phyloP scores from a whole-genome alignment of 2,113 vertebrate genomes.

The Chionis minor region DNA sequence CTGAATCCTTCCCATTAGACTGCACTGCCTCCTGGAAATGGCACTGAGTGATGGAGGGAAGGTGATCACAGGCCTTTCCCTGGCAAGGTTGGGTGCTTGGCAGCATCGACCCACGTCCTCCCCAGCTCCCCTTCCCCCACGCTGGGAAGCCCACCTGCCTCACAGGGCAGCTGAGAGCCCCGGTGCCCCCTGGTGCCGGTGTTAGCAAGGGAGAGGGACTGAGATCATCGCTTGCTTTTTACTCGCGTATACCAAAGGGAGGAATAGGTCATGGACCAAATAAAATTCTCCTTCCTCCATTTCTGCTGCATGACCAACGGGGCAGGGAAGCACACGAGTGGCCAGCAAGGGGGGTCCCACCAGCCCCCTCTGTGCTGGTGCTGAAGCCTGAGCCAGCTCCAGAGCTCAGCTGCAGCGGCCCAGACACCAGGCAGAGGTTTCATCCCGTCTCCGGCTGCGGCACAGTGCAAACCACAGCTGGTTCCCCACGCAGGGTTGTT shows the following conservation, averaged over 20 bases:
- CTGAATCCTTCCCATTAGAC: neutral
- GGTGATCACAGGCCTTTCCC: neutral
- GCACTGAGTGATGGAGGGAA: neutral
- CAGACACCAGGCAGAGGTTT: neutral
- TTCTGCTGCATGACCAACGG: neutral
- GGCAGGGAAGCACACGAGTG: neutral
- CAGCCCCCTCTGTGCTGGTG: neutral
- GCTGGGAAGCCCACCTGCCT: neutral
- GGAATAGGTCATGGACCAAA: neutral
- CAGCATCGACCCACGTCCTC: neutral
- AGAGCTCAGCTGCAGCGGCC: neutral
- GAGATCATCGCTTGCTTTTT: neutral
- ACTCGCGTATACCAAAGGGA: neutral
- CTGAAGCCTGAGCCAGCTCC: neutral
- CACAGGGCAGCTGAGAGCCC: neutral
- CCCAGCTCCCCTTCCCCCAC: neutral
- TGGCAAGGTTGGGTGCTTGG: neutral
- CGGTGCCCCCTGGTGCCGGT: neutral
- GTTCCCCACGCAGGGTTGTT: neutral
- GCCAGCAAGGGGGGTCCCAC: fast-evolving
- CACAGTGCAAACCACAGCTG: neutral
- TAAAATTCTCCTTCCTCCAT: neutral
- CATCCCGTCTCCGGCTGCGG: neutral
- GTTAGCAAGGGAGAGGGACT: neutral
- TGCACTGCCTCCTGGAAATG: neutral